phyloP scores from a whole-genome alignment of 2,797 vertebrate genomes.

The Betta splendens region DNA sequence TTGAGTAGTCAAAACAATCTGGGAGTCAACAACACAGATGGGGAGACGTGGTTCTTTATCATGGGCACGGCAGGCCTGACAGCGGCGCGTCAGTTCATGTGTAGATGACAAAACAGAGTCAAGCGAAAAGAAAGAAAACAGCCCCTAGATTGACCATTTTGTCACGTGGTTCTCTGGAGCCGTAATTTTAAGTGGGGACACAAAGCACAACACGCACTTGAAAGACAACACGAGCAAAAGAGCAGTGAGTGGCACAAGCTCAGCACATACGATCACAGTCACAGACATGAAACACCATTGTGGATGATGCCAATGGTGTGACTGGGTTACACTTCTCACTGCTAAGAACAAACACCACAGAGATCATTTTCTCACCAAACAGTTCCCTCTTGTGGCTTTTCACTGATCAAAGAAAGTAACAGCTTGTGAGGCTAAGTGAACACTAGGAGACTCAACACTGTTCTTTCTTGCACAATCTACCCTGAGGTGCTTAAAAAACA shows the following conservation, averaged over 20 bases:
- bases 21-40: conserved; percentile 96
- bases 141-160: conserved; percentile 57
- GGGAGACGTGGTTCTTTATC: conserved; percentile 86
- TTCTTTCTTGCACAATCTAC: conserved; percentile 2
- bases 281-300: conserved; percentile 59
- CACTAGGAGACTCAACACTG: conserved; percentile 5
- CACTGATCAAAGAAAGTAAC: conserved; percentile 30
- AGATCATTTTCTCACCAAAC: conserved; percentile 57
- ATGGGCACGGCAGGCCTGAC: conserved; percentile 39
- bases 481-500: background rate
- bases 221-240: conserved; percentile 49
- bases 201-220: conserved; percentile 43
- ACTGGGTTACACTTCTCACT: conserved; percentile 44
- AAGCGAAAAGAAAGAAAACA: conserved; percentile 14
- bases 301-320: conserved; percentile 51
- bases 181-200: conserved; percentile 19
- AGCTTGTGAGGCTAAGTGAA: conserved; percentile 34
- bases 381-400: conserved; percentile 53
- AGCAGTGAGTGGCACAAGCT: conserved; percentile 62
- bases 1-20: conserved; percentile 99
- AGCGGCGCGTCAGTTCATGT: conserved; percentile 18
- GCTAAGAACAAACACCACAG: conserved; percentile 37
- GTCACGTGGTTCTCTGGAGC: conserved; percentile 31
- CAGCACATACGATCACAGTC: conserved; percentile 44
- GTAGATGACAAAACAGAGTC: conserved; percentile 3